A percentile compares a stretch with the other conserved stretches of the same genome.
These are phyloP conservation scores for Diuraphis noxia DNA, from an alignment of 1,140 invertebrate genomes.

Conservation along the genomic window DNA sequence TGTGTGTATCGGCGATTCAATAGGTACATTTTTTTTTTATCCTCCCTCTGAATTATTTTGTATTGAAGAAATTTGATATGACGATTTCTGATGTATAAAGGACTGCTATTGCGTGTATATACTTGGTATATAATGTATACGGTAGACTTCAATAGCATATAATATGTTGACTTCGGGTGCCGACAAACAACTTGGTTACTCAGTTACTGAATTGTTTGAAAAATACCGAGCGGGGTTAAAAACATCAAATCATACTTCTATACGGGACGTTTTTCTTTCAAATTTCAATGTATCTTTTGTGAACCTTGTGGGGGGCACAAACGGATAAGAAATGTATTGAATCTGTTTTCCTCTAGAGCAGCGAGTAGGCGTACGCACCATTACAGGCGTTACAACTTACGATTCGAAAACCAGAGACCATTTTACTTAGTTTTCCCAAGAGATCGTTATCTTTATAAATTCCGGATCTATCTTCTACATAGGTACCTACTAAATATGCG, in stretches of 20 bases:
- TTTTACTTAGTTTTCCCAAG: constrained; percentile 29
- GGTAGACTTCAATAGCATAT: neutral
- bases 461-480: neutral
- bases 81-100: neutral
- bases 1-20: neutral
- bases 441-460: constrained; percentile 26
- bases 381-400: neutral
- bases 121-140: neutral
- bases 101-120: neutral
- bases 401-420: neutral
- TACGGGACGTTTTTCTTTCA: neutral
- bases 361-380: neutral
- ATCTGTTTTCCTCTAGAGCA: neutral
- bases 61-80: neutral
- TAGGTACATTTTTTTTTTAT: neutral
- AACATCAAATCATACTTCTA: neutral
- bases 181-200: constrained; percentile 13
- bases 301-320: neutral
- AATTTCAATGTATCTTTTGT: neutral
- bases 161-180: constrained; percentile 4
- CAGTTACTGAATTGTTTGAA: neutral
- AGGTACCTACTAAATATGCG: constrained; percentile 23
- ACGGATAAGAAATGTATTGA: neutral
- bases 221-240: neutral
- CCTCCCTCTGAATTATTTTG: neutral